A percentile compares a stretch with the other conserved stretches of the same genome.
Evolutionary conservation across 2,888 invertebrate genomes (phyloP).

Genomic region (Iphiclides podalirius): DNA sequence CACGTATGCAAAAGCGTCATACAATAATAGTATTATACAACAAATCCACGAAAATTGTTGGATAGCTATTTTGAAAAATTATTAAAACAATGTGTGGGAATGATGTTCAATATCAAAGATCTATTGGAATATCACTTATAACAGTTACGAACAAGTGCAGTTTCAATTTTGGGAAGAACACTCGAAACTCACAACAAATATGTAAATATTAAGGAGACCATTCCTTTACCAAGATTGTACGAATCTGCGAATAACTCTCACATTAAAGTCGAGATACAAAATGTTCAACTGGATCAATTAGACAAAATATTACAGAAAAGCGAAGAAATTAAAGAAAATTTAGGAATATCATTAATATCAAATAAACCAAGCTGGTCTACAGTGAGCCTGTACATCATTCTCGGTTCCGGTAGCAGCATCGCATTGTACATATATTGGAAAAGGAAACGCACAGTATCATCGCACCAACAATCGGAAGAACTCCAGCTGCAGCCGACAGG

Average conservation of each 20-base stretch:
- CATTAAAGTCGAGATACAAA: background rate
- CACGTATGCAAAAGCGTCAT: constrained; percentile 8
- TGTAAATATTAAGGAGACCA: background rate
- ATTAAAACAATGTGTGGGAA: constrained; percentile 31
- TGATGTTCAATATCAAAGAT: constrained; percentile 30
- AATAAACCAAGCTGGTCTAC: background rate
- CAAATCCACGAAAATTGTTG: constrained; percentile 35
- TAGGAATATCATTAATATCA: background rate
- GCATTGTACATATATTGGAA: background rate
- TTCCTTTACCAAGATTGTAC: too few species aligned
- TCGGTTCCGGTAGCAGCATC: background rate
- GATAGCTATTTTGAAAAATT: constrained; percentile 30
- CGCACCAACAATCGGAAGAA: background rate
- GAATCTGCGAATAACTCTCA: too few species aligned
- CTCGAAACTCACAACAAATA: background rate
- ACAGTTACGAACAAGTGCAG: background rate
- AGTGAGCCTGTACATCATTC: background rate
- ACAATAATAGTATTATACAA: constrained; percentile 27
- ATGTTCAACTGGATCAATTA: background rate
- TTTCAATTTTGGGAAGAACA: background rate
- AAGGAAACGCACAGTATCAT: background rate
- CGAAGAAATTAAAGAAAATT: background rate
- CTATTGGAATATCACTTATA: background rate
- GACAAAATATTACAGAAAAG: background rate
- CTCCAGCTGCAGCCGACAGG: too few species aligned